Evolutionary conservation across 1,140 invertebrate genomes (phyloP).

Genomic region (Brachionus plicatilis): DNA sequence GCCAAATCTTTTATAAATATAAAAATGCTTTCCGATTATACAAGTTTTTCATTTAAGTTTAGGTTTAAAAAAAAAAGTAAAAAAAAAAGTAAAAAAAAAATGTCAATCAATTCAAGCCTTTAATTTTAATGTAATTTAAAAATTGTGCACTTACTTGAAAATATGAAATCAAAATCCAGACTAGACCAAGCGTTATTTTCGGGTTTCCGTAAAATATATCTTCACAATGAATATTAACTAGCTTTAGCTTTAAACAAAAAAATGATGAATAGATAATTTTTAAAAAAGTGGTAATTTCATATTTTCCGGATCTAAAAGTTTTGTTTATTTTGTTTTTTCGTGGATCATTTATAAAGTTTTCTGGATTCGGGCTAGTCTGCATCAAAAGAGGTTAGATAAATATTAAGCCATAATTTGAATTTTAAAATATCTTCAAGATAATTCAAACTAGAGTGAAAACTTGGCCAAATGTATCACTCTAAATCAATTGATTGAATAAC

Average conservation of each 20-base stretch:
- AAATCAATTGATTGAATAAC: neutral
- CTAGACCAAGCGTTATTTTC: conserved; percentile 91
- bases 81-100: neutral
- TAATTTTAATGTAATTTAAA: neutral
- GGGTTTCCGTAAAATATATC: conserved; percentile 99
- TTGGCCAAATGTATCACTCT: neutral
- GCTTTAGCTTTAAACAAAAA: neutral
- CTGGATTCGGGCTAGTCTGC: neutral
- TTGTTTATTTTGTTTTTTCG: neutral
- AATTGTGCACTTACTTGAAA: conserved; percentile 19
- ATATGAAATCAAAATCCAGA: conserved; percentile 92
- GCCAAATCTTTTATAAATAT: too few species aligned
- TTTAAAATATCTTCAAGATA: neutral
- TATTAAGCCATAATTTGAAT: neutral
- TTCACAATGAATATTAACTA: conserved; percentile 95
- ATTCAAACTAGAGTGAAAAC: neutral
- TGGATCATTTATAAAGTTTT: neutral
- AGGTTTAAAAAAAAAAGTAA: neutral
- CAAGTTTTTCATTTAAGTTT: neutral
- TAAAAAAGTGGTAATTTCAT: neutral
- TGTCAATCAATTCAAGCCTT: neutral
- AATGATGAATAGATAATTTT: neutral
- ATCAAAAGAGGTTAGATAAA: neutral
- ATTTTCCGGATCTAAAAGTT: conserved; percentile 26
- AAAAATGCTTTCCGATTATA: too few species aligned